These are phyloP conservation scores for Nephila pilipes DNA, from an alignment of 1,140 invertebrate species.

Conservation along the genomic window DNA sequence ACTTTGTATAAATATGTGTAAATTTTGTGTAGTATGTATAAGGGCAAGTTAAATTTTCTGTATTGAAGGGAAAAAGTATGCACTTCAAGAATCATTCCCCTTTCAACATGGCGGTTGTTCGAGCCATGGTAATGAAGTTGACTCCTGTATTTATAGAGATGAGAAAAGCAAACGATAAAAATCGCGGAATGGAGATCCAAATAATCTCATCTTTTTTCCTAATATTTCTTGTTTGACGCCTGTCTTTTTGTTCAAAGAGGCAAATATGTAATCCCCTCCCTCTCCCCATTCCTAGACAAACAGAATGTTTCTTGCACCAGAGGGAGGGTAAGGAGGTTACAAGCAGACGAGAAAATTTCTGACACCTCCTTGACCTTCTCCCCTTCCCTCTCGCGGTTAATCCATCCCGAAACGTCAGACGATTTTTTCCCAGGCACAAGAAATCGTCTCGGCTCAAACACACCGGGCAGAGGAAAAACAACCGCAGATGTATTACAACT, in stretches of 20 bases:
- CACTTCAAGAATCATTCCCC: no score
- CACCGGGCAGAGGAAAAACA: neutral
- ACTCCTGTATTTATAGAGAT: neutral
- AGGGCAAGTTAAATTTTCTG: no score
- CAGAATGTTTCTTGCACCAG: neutral
- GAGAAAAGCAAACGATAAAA: neutral
- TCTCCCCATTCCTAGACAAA: neutral
- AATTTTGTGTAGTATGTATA: no score
- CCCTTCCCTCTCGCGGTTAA: constrained; percentile 39
- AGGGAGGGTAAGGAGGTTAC: neutral
- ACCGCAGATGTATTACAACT: constrained; percentile 18
- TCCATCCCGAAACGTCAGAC: constrained; percentile 37
- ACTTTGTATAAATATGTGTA: no score
- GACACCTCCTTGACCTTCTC: neutral
- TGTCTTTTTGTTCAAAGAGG: neutral
- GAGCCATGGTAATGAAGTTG: no score
- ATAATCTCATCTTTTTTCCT: neutral
- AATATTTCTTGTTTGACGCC: neutral
- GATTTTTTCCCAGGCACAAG: constrained; percentile 16
- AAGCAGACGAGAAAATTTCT: constrained; percentile 2
- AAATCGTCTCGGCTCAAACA: neutral
- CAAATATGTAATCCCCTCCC: constrained; percentile 15
- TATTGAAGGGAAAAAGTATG: no score
- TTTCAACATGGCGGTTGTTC: no score
- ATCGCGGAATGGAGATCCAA: neutral